Percentiles rank a stretch among this genome's conserved stretches.
phyloP scores from a whole-genome alignment of 2,113 vertebrate species.

The Xenopus tropicalis region DNA sequence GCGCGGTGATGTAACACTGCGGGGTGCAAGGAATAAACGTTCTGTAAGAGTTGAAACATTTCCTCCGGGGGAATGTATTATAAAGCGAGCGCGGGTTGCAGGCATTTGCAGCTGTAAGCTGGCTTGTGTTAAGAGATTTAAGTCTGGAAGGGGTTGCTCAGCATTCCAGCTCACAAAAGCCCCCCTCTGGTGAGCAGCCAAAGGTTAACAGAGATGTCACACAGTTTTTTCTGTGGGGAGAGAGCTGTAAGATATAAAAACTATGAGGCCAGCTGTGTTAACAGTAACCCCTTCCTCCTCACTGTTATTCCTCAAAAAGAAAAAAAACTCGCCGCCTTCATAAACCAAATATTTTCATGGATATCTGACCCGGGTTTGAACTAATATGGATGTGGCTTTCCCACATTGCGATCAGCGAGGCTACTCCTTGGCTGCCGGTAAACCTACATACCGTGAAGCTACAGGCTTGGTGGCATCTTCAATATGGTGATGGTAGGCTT shows the following conservation, averaged over 20 bases:
- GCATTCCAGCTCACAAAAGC: slow-evolving; percentile 81
- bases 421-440: slow-evolving; percentile 46
- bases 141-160: slow-evolving; percentile 72
- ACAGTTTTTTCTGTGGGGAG: slow-evolving; percentile 69
- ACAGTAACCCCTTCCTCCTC: slow-evolving; percentile 71
- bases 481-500: neutral
- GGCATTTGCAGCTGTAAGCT: slow-evolving; percentile 77
- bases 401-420: slow-evolving; percentile 61
- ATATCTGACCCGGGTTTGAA: slow-evolving; percentile 74
- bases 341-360: slow-evolving; percentile 70
- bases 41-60: slow-evolving; percentile 72
- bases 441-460: neutral
- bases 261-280: slow-evolving; percentile 69
- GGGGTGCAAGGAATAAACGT: slow-evolving; percentile 69
- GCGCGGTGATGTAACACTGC: slow-evolving; percentile 52
- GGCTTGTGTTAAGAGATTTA: slow-evolving; percentile 71
- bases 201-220: slow-evolving; percentile 97
- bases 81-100: slow-evolving; percentile 62
- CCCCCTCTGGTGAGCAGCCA: slow-evolving; percentile 76
- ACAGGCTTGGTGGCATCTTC: no score
- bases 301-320: slow-evolving; percentile 59
- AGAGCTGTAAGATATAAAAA: slow-evolving; percentile 59
- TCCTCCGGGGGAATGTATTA: slow-evolving; percentile 67
- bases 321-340: slow-evolving; percentile 67
- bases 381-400: slow-evolving; percentile 54